A percentile compares a stretch with the other conserved stretches of the same genome.
Conservation (phyloP, 2,888 invertebrate genomes). For the Epirrita christyi region DNA sequence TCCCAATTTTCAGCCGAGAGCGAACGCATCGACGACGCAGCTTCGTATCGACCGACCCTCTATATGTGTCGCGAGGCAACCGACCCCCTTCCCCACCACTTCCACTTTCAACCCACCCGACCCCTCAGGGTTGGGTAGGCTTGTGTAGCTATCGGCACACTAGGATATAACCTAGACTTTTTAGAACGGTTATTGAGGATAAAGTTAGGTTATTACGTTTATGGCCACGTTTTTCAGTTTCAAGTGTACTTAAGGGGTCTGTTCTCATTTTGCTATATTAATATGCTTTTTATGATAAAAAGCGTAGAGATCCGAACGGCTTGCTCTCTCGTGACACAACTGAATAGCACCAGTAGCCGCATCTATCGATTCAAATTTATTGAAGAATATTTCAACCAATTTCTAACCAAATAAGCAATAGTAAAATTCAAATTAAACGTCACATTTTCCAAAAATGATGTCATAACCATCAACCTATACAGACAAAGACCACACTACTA, state of each 20-base stretch:
- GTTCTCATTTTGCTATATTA: slow-evolving; percentile 2
- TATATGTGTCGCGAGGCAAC: slow-evolving; percentile 75
- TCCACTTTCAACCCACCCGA: slow-evolving; percentile 43
- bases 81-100: slow-evolving; percentile 47
- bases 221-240: slow-evolving; percentile 32
- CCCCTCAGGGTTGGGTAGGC: slow-evolving; percentile 49
- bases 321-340: too few species aligned
- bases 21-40: slow-evolving; percentile 63
- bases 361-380: too few species aligned
- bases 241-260: slow-evolving; percentile 3
- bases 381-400: too few species aligned
- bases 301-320: too few species aligned
- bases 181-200: slow-evolving; percentile 45
- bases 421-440: too few species aligned
- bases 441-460: too few species aligned
- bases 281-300: background rate
- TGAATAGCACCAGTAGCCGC: too few species aligned
- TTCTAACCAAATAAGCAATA: too few species aligned
- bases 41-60: slow-evolving; percentile 75
- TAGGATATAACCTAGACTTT: slow-evolving; percentile 53
- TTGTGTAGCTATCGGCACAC: slow-evolving; percentile 54
- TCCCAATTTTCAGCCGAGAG: slow-evolving; percentile 40
- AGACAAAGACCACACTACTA: too few species aligned
- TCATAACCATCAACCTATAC: too few species aligned
- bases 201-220: slow-evolving; percentile 25